Evolutionary conservation across 2,797 vertebrate genomes (phyloP).

Genomic region (Paguma larvata): DNA sequence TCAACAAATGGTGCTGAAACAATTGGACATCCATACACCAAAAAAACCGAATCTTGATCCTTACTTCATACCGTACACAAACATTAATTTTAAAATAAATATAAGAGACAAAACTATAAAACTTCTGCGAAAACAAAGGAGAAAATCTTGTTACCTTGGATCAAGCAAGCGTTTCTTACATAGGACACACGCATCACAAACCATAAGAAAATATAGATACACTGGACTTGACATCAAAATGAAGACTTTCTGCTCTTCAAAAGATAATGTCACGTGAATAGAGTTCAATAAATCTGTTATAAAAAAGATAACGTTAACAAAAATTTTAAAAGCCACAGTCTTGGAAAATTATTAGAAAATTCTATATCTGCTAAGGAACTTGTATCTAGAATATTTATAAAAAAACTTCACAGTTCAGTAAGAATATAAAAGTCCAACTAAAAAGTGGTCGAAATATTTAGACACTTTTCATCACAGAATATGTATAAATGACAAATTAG

Average conservation of each 20-base stretch:
- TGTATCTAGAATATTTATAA: constrained; percentile 29
- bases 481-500: not conserved
- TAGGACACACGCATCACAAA: not conserved
- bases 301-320: constrained; percentile 32
- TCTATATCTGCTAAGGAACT: constrained; percentile 13
- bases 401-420: not conserved
- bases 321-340: not conserved
- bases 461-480: not conserved
- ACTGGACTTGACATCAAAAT: constrained; percentile 7
- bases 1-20: constrained; percentile 1
- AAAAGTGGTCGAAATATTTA: constrained; percentile 19
- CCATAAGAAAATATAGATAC: not conserved
- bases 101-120: constrained; percentile 19
- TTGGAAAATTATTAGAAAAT: constrained; percentile 40
- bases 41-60: not conserved
- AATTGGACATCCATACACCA: not conserved
- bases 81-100: constrained; percentile 21
- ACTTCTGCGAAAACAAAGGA: not conserved
- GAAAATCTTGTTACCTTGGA: constrained; percentile 7
- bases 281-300: not conserved
- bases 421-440: constrained; percentile 11
- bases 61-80: not conserved
- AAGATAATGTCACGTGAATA: not conserved
- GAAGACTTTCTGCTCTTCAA: not conserved
- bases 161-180: not conserved